Conservation (phyloP, 2,888 invertebrate species). For the Glomeris marginata region DNA sequence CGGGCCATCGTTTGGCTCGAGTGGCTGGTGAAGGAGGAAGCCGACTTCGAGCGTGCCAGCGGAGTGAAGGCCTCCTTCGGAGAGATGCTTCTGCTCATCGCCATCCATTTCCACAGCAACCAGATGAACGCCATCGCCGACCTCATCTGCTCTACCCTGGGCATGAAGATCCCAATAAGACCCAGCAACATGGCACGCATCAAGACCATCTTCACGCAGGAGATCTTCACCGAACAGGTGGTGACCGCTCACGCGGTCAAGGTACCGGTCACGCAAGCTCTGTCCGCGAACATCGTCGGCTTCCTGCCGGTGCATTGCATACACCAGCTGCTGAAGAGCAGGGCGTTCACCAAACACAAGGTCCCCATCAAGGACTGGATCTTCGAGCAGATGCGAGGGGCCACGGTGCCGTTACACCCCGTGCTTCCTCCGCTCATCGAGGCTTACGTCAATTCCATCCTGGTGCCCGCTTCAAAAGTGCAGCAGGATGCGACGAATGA, state of each 20-base stretch:
- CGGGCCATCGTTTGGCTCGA: conserved; percentile 80
- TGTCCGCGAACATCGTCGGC: conserved; percentile 76
- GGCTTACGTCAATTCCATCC: conserved; percentile 83
- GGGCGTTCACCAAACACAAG: conserved; percentile 89
- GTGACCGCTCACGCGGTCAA: conserved; percentile 91
- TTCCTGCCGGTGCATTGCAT: conserved; percentile 94
- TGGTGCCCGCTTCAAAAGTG: conserved; percentile 39
- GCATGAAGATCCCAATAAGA: conserved; percentile 82
- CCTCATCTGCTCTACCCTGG: conserved; percentile 79
- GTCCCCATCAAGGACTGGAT: conserved; percentile 96
- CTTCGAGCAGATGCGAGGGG: conserved; percentile 77
- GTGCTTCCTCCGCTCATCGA: conserved; percentile 84
- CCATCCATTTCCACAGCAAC: conserved; percentile 93
- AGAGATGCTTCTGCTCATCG: conserved; percentile 87
- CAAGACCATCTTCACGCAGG: conserved; percentile 88
- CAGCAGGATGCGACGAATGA: conserved; percentile 69
- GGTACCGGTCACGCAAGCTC: conserved; percentile 78
- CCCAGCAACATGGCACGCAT: conserved; percentile 74
- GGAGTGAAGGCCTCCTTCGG: conserved; percentile 68
- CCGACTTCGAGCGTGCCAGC: conserved; percentile 69
- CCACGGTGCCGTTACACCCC: conserved; percentile 79
- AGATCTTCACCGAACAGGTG: conserved; percentile 93
- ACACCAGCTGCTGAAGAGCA: conserved; percentile 80
- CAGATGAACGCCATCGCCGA: conserved; percentile 86
- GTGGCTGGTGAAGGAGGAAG: conserved; percentile 81